phyloP scores from a whole-genome alignment of 2,888 invertebrate species.

The Eledone cirrhosa region DNA sequence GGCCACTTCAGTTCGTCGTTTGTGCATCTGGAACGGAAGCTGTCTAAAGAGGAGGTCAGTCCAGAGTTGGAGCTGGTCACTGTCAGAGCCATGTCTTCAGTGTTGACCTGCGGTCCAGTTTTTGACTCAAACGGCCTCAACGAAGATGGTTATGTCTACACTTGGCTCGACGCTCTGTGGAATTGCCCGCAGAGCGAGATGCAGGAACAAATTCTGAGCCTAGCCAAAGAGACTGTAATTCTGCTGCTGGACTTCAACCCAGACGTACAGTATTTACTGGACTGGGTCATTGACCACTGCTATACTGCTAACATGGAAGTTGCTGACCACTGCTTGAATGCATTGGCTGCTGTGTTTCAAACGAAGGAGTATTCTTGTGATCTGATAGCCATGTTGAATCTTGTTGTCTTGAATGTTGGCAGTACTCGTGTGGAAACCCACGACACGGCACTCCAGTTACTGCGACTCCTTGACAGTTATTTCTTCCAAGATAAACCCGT shows the following conservation, averaged over 20 bases:
- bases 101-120: conserved; percentile 94
- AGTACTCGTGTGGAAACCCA: conserved; percentile 91
- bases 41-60: conserved; percentile 62
- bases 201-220: conserved; percentile 78
- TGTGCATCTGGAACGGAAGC: conserved; percentile 57
- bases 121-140: conserved; percentile 83
- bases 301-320: conserved; percentile 91
- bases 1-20: conserved; percentile 78
- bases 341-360: conserved; percentile 94
- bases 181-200: conserved; percentile 78
- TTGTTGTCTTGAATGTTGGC: conserved; percentile 95
- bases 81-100: conserved; percentile 89
- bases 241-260: conserved; percentile 86
- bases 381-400: conserved; percentile 96
- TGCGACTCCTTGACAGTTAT: conserved; percentile 89
- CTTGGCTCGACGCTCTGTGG: conserved; percentile 91
- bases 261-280: conserved; percentile 74
- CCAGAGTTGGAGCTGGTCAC: conserved; percentile 71
- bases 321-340: conserved; percentile 95
- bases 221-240: conserved; percentile 93
- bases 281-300: conserved; percentile 98
- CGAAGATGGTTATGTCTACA: conserved; percentile 89
- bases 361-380: conserved; percentile 75
- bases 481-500: conserved; percentile 80
- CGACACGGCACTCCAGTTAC: conserved; percentile 90